These are phyloP conservation scores for Oryctolagus cuniculus DNA, from an alignment of 2,113 vertebrate genomes.

Conservation along the genomic window mOryCun1.1 NC_091434.1:111940501-111941000, in stretches of 20 bases:
- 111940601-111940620: too few species aligned
- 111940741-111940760: not conserved
- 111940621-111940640: too few species aligned
- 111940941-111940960: too few species aligned
- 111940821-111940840: rapidly evolving
- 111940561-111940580: too few species aligned
- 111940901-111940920: not conserved
- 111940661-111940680: too few species aligned
- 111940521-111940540: too few species aligned
- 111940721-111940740: not conserved
- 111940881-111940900: not conserved
- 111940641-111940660: too few species aligned
- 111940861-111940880: not conserved
- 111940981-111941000: not conserved
- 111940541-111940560: too few species aligned
- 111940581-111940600: too few species aligned
- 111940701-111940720: too few species aligned
- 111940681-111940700: too few species aligned
- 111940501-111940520: too few species aligned
- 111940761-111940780: not conserved
- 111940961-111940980: not conserved
- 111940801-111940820: not conserved
- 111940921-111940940: not conserved
- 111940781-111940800: not conserved
- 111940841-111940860: not conserved